Base-by-base conservation (phyloP, 2,888 invertebrate species). In the Plagodis pulveraria region DNA sequence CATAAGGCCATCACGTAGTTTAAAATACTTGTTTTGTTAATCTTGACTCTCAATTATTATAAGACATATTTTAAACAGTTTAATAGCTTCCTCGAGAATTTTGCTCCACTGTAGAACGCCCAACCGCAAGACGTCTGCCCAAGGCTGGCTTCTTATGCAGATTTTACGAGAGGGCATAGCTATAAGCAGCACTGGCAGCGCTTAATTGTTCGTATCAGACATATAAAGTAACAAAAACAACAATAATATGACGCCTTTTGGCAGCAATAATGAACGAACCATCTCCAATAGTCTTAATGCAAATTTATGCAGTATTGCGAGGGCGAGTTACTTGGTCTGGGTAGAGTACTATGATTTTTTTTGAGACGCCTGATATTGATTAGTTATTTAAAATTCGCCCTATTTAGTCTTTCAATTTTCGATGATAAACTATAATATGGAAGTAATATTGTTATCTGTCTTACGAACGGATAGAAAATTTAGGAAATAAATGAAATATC, bases 111-210 rank as follows among this genome's bases (percentile, higher is more conserved):
- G 78, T 81, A 62, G 76, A 73, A 57, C 65, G 40, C 10, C 34
- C 63, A 12, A 72, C 76, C 77, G 65, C 81, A 80, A 78, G 75
- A 70, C 76, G 78, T 73, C 75, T 72, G 72, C 72, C 72, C 70
- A 67, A 72, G 76, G 75, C 75, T 78, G 73, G 83, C 84, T 87
- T 86, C 88, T 87, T 87, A 88, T 88, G 85, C 80, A 85, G 80
- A 87, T 87, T 88, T 87, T 84, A 86, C 77, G 84, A 85, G 81
- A 81, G 77, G 80, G 76, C 78, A 80, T 77, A 72, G 74, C 81
- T 77, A 72, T 79, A 81, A 83, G 78, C 80, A 78, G 76, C 76
- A 72, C 74, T 78, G 50, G 72, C 76, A 83, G 81, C 75, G 82
- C 77, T 87, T 86, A 86, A 87, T 89, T 86, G 84, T 80, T 78